Evolutionary conservation across 1,140 invertebrate species (phyloP).

Genomic region (Lordiphosa mommai): DNA sequence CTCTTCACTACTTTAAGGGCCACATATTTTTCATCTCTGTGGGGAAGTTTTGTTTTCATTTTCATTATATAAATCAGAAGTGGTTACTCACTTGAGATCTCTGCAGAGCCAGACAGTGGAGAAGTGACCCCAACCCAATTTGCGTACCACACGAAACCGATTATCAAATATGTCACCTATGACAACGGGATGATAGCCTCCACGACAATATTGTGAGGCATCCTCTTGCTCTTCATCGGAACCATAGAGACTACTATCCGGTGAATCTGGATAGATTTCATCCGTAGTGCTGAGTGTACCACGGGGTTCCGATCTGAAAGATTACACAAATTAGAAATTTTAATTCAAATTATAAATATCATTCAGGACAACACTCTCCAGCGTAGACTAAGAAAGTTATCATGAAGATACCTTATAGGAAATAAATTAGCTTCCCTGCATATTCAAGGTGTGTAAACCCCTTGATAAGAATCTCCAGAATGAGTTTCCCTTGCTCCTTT

Average conservation of each 20-base stretch:
- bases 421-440: too few species aligned
- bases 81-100: constrained; percentile 85
- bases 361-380: neutral
- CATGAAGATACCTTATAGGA: too few species aligned
- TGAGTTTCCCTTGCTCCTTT: too few species aligned
- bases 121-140: constrained; percentile 99
- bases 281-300: constrained; percentile 72
- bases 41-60: neutral
- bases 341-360: neutral
- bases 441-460: too few species aligned
- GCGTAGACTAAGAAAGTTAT: too few species aligned
- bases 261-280: constrained; percentile 76
- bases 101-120: constrained; percentile 99
- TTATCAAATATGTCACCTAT: constrained; percentile 96
- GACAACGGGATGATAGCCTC: constrained; percentile 96
- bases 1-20: constrained; percentile 99
- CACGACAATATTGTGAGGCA: constrained; percentile 95
- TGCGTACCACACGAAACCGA: constrained; percentile 96
- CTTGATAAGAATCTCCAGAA: too few species aligned
- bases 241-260: constrained; percentile 76
- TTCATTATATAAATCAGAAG: neutral
- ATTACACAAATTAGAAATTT: constrained; percentile 4
- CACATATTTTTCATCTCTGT: constrained; percentile 93
- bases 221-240: constrained; percentile 97
- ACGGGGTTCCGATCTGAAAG: constrained; percentile 74